Evolutionary conservation across 2,888 invertebrate species (phyloP), one percentile per base, ranked within the genome.

Genomic region (Volucella inanis): DNA sequence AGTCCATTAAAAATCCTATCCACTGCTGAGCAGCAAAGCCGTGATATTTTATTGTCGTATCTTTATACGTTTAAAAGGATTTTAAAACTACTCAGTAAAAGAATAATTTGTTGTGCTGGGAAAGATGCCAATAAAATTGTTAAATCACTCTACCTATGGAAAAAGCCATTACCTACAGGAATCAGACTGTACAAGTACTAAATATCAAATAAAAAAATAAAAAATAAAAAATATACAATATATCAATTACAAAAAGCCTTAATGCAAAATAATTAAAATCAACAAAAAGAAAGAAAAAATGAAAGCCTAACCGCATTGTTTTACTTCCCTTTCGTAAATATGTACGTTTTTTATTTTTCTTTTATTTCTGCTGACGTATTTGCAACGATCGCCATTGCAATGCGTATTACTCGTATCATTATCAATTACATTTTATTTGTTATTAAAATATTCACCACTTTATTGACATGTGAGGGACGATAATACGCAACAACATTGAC

Each of bases 351-450:
- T 1, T 8, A 2, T 15, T 38, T 22, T 14, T 65, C 6, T n/a
- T 47, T 31, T 22, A 31, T 49, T 31, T 50, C 15, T 31, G 9
- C 50, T 76, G 67, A 61, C 67, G 76, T 52, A 49, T 52, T 45
- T 22, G 22, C 47, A 18, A 11, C 15, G 15, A 15, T 45, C 38
- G 9, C 54, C 10, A 72, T 54, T 38, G 22, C 31, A 65, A 75
- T 65, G 57, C 61, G 67, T 54, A 68, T 22, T 67, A 68, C 2
- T 22, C 61, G 67, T 54, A 31, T 54, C 76, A 68, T 61, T 38
- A 61, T 76, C 22, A 61, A 76, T 67, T 75, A 41, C 67, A 75
- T 59, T 59, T 43, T 65, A 57, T 75, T 65, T 49, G 41, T 65
- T 57, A 47, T 57, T 41, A 31, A 65, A 41, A 49, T 75, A 57